Evolutionary conservation across 2,888 invertebrate genomes (phyloP).

Genomic region (Hemaris fuciformis): DNA sequence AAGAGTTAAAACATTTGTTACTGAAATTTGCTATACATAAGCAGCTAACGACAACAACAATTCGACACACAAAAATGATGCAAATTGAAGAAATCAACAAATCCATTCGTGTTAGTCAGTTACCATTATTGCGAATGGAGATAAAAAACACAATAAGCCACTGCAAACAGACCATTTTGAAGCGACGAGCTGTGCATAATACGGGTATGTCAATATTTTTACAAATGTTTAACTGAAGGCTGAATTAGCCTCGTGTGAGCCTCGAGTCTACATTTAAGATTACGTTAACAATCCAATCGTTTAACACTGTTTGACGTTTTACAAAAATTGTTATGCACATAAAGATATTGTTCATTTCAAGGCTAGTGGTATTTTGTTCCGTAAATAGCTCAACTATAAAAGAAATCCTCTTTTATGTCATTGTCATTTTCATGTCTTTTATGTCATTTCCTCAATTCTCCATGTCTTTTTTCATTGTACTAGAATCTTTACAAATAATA

Average conservation of each 20-base stretch:
- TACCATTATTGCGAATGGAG: background rate
- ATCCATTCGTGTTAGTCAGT: background rate
- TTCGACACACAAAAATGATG: background rate
- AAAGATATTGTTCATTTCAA: background rate
- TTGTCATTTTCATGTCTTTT: too few relatives aligned
- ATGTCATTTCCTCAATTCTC: too few relatives aligned
- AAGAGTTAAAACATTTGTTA: too few relatives aligned
- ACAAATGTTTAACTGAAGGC: background rate
- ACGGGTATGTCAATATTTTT: background rate
- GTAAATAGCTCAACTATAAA: background rate
- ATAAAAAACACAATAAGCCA: background rate
- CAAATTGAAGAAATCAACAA: background rate
- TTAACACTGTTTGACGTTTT: background rate
- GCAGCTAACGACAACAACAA: background rate
- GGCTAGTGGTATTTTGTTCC: background rate
- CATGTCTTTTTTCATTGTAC: too few relatives aligned
- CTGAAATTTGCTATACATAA: background rate
- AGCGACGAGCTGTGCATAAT: background rate
- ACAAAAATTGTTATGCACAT: background rate
- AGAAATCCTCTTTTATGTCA: too few relatives aligned
- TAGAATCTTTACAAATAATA: too few relatives aligned
- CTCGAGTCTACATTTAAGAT: background rate
- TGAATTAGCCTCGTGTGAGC: background rate
- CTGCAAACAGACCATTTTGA: background rate
- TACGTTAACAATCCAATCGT: conserved; percentile 4